phyloP scores from a whole-genome alignment of 2,113 vertebrate species.

The Peromyscus maniculatus region DNA sequence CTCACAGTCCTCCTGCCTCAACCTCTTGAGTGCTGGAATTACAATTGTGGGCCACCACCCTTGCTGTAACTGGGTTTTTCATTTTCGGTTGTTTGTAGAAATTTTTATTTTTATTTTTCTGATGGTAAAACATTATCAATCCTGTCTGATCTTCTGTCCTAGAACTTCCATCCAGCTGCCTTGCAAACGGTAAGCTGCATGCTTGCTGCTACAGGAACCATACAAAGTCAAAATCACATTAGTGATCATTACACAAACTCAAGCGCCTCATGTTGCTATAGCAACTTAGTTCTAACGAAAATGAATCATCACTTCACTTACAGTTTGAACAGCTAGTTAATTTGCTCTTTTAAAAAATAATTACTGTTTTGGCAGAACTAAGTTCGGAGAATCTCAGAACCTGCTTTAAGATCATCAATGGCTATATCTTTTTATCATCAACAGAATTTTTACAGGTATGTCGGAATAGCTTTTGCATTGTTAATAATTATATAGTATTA shows the following conservation, averaged over 20 bases:
- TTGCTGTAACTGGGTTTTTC: not conserved
- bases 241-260: not conserved
- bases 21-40: not conserved
- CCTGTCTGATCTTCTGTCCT: constrained; percentile 15
- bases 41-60: not conserved
- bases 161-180: constrained; percentile 32
- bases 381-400: constrained; percentile 97
- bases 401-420: constrained; percentile 98
- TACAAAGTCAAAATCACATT: not conserved
- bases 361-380: constrained; percentile 91
- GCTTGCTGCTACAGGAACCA: constrained; percentile 11
- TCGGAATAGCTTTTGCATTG: constrained; percentile 58
- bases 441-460: constrained; percentile 97
- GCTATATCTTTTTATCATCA: constrained; percentile 95
- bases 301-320: constrained; percentile 24
- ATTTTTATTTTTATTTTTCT: not conserved
- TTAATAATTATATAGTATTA: constrained; percentile 32
- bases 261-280: not conserved
- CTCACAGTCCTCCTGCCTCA: not conserved
- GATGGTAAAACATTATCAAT: constrained; percentile 24
- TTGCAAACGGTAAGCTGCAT: constrained; percentile 40
- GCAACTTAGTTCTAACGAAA: constrained; percentile 41
- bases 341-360: constrained; percentile 53
- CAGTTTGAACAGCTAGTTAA: constrained; percentile 41
- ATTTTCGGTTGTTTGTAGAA: not conserved